Evolutionary conservation across 2,888 invertebrate species (phyloP).

Genomic region (Drosophila kambysellisi): DNA sequence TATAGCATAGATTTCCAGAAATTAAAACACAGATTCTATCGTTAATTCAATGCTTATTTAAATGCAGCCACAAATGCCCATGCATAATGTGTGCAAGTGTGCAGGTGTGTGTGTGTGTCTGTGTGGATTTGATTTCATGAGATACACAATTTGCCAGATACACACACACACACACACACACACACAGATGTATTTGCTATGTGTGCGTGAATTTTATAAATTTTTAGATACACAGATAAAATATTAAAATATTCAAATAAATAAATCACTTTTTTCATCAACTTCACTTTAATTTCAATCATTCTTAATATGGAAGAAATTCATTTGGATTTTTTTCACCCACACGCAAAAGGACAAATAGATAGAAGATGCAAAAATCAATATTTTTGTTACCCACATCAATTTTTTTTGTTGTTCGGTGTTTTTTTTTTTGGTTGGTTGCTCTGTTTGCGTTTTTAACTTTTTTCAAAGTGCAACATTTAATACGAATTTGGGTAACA

Average conservation of each 20-base stretch:
- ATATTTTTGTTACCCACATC: conserved; percentile 34
- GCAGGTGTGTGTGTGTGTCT: conserved; percentile 7
- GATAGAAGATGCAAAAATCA: conserved; percentile 30
- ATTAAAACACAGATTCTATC: neutral
- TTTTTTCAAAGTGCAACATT: conserved; percentile 15
- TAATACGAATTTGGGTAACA: neutral
- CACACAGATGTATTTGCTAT: conserved; percentile 7
- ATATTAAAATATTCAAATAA: neutral
- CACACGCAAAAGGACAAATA: conserved; percentile 2
- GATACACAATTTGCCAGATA: conserved; percentile 57
- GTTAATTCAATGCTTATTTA: conserved; percentile 4
- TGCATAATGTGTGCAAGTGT: neutral
- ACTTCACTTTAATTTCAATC: neutral
- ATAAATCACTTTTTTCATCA: neutral
- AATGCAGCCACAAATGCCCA: conserved; percentile 1
- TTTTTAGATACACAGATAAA: conserved; percentile 6
- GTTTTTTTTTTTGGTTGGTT: neutral
- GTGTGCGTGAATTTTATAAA: neutral
- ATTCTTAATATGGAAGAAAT: neutral
- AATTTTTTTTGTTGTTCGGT: conserved; percentile 1
- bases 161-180: conserved; percentile 25
- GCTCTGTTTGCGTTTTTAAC: neutral
- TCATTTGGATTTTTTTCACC: conserved; percentile 10
- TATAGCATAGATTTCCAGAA: neutral
- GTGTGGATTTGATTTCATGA: conserved; percentile 26